A percentile compares a stretch with the other conserved stretches of the same genome.
These are phyloP conservation scores for Sebastes diaconus DNA, from an alignment of 2,797 vertebrate species.

Conservation along the genomic window DNA sequence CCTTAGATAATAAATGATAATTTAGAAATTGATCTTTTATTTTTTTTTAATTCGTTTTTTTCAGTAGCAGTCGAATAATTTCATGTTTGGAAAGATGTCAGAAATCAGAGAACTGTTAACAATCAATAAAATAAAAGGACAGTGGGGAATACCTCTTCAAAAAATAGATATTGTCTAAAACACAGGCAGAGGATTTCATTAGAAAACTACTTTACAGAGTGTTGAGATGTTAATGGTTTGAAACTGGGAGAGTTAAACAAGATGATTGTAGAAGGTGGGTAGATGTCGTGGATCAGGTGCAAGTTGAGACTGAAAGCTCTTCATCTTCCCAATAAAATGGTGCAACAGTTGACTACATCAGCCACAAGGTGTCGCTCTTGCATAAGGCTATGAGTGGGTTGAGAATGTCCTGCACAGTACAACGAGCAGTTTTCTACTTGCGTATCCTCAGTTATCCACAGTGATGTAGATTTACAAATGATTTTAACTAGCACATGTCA, in stretches of 20 bases:
- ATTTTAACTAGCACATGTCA: neutral
- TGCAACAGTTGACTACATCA: neutral
- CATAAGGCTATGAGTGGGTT: neutral
- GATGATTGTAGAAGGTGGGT: neutral
- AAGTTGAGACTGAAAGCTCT: no score
- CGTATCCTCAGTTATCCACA: neutral
- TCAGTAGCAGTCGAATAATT: no score
- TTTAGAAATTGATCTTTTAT: neutral
- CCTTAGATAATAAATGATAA: neutral
- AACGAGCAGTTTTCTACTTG: neutral
- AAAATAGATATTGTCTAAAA: neutral
- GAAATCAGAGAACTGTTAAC: neutral
- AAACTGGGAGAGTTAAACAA: neutral
- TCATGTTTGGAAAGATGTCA: neutral
- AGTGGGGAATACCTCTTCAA: no score
- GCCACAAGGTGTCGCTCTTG: slow-evolving; percentile 53
- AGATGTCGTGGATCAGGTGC: neutral
- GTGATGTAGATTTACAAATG: neutral
- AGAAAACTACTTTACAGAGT: neutral
- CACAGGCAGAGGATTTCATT: neutral
- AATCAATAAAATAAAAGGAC: neutral
- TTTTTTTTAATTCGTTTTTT: no score
- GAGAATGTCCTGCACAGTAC: neutral
- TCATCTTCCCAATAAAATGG: neutral
- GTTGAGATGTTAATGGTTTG: neutral